phyloP scores from a whole-genome alignment of 2,113 vertebrate species.

The Gobiocypris rarus region DNA sequence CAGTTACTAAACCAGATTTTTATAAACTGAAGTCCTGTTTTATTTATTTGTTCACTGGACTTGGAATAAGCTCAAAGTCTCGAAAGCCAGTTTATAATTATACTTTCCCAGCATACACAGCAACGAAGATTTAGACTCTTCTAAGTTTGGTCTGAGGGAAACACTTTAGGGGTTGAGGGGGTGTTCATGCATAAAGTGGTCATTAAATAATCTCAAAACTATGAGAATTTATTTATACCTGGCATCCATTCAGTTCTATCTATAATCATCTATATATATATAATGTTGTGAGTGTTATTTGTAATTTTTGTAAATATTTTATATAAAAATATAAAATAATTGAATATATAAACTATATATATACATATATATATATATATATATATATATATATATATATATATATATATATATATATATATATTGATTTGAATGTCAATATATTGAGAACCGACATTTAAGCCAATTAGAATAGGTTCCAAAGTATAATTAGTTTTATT shows the following conservation, averaged over 20 bases:
- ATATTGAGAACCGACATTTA: not conserved
- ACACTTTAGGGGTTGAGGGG: constrained; percentile 33
- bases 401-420: no score
- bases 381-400: no score
- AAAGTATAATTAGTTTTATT: no score
- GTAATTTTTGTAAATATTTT: no score
- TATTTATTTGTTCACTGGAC: constrained; percentile 27
- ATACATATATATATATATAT: no score
- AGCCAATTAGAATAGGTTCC: not conserved
- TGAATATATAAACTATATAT: no score
- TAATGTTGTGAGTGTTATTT: no score
- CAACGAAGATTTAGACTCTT: constrained; percentile 21
- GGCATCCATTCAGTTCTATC: not conserved
- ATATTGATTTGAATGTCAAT: not conserved
- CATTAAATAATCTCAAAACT: no score
- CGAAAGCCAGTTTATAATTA: constrained; percentile 13
- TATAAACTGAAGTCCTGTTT: constrained; percentile 36
- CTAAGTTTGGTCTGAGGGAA: constrained; percentile 36
- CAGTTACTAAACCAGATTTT: constrained; percentile 30
- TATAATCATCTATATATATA: not conserved
- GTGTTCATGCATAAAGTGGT: no score
- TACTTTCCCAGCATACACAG: constrained; percentile 13
- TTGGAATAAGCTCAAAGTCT: constrained; percentile 36
- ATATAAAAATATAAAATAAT: no score
- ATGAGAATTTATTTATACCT: not conserved